Conservation (phyloP, 1,140 invertebrate genomes). For the Coenobita brevimanus region DNA sequence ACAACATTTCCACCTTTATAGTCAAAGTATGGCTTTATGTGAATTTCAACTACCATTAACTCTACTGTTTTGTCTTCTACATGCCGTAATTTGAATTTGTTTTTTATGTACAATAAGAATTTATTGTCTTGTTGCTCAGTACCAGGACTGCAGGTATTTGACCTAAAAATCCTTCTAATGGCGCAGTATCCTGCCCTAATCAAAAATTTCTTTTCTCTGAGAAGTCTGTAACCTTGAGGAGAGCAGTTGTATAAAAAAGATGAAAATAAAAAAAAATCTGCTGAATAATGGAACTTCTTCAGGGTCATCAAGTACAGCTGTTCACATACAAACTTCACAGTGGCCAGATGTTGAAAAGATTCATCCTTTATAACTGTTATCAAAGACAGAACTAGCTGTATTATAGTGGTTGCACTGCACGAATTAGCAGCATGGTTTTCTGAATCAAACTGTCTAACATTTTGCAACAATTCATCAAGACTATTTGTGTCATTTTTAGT, state of each 20-base stretch:
- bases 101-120: slow-evolving; percentile 18
- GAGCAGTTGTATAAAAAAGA: slow-evolving; percentile 32
- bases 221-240: slow-evolving; percentile 26
- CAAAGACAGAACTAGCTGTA: background rate
- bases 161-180: background rate
- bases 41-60: slow-evolving; percentile 68
- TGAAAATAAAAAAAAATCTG: slow-evolving; percentile 26
- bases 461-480: background rate
- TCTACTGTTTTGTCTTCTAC: background rate
- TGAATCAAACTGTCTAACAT: background rate
- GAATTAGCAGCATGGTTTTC: background rate
- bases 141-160: background rate
- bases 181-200: slow-evolving; percentile 26
- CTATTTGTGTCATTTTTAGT: background rate
- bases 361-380: background rate
- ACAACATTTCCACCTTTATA: slow-evolving; percentile 67
- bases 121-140: slow-evolving; percentile 13
- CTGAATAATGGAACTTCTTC: slow-evolving; percentile 15
- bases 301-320: slow-evolving; percentile 24
- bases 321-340: slow-evolving; percentile 8
- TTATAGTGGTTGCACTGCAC: background rate
- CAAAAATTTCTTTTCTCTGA: background rate
- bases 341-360: slow-evolving; percentile 3
- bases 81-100: background rate
- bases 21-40: slow-evolving; percentile 65